Percentiles rank a stretch among this genome's conserved stretches.
Evolutionary conservation across 2,797 vertebrate species (phyloP).

Genomic region (Cuculus canorus): DNA sequence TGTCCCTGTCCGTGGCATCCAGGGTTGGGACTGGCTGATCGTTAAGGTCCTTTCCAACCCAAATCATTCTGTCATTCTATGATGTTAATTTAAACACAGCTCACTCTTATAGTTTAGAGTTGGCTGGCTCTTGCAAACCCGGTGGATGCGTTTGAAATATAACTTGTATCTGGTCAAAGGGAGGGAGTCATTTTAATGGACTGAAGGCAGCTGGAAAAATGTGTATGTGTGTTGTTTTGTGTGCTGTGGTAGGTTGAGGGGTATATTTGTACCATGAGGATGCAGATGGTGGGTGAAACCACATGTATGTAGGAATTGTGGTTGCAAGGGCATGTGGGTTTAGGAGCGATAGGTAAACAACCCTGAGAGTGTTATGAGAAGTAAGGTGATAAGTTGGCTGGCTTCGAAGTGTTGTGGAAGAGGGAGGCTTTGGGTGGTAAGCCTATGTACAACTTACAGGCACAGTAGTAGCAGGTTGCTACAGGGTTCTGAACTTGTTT

Average conservation of each 20-base stretch:
- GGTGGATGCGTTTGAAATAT: fast-evolving
- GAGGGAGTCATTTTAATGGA: background rate
- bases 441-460: background rate
- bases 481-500: slow-evolving; percentile 48
- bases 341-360: background rate
- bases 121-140: background rate
- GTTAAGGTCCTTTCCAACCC: too few relatives aligned
- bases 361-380: background rate
- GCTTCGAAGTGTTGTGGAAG: background rate
- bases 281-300: background rate
- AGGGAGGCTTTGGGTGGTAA: background rate
- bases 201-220: background rate
- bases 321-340: background rate
- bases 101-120: background rate
- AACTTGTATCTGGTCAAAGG: background rate
- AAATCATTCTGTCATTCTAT: too few relatives aligned
- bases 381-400: background rate
- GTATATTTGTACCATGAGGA: background rate
- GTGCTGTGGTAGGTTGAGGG: background rate
- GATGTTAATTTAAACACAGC: too few relatives aligned
- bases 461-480: slow-evolving; percentile 33
- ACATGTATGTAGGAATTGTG: background rate
- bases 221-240: background rate
- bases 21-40: too few relatives aligned
- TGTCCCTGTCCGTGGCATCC: too few relatives aligned